Evolutionary conservation across 2,888 invertebrate species (phyloP), one percentile per base, ranked within the genome.

Genomic region (Dicranocentrus wangi): DNA sequence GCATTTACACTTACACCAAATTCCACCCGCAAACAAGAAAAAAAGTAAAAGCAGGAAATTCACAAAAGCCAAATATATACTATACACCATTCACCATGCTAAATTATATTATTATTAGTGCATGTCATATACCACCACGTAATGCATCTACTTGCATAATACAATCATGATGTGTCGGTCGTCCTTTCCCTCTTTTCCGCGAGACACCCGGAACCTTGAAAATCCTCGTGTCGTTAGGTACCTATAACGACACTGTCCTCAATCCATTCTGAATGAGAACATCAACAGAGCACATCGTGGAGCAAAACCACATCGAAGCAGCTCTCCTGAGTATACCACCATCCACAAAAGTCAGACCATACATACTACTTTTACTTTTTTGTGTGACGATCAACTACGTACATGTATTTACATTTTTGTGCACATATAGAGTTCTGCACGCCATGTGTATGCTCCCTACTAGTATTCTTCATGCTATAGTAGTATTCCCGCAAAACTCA

Each of bases 141-240:
- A 47, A n/a, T 61, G 61, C 25, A 61, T 17, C 28, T 23, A 39
- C 61, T 39, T 61, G 28, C 43, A 65, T 43, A 39, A 39, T 10
- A 10, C 23, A 2, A n/a, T 65, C n/a, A 32, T 66, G 66, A 28
- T 65, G 65, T 25, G 8, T 19, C 5, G 15, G 65, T 8, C 43
- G 58, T 19, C 58, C 58, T 43, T 70, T 70, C 58, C 58, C 47
- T n/a, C 23, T 25, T 27, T 43, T 42, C 7, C 53, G 25, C 55
- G 51, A 15, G 58, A 25, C 39, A 58, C 39, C 42, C 70, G 75
- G 76, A 68, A 76, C 76, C 76, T 76, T 76, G 76, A 76, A 76
- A 76, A 66, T 76, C 76, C 76, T 76, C 76, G 76, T 76, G 76
- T 76, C 76, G 43, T 66, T 76, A 76, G 76, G 58, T 68, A 76